Evolutionary conservation across 2,888 invertebrate species (phyloP), one percentile per base, ranked within the genome.

Genomic region (Neoaliturus tenellus): DNA sequence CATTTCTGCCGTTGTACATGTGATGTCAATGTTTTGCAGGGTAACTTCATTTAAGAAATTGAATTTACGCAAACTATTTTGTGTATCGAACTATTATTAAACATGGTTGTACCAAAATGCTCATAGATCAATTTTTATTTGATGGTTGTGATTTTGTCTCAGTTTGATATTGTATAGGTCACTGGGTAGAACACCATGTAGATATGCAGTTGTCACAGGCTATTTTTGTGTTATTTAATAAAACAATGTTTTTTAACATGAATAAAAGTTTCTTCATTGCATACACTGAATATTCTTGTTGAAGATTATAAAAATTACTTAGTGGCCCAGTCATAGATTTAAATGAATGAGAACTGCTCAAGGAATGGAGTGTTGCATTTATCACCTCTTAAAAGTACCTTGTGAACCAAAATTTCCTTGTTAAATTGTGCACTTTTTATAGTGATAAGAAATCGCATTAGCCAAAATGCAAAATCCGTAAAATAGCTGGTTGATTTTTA

Each of bases 21-120:
- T 75, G 48, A 75, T 75, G 73, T 75, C 73, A 44, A 44, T 75
- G 73, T 75, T 39, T 44, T 44, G 73, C 73, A 75, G 73, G 73
- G 73, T 75, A 75, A 44, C 28, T 75, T 44, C 0, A 12, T 75
- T 75, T 25, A 44, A 3, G 48, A 44, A 23, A 20, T 44, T 4
- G 48, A 44, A 23, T 14, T 44, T 4, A 25, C 28, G 17, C 28
- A 44, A 44, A 75, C 25, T 75, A 75, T 75, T 75, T 41, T 75
- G 44, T 75, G 44, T 75, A 44, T 25, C 25, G 17, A 28, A 23
- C 31, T 2, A 20, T 44, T 39, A 41, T 75, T 75, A 44, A 44
- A 71, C 12, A 44, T 25, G 73, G 73, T 75, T 75, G 73, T 75
- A 75, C 48, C 73, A 44, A 75, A n/a, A 75, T 44, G 73, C 73